Base-by-base conservation (phyloP, 53 echinoderm and acorn worm species). In the Echinarachnius parma region DNA sequence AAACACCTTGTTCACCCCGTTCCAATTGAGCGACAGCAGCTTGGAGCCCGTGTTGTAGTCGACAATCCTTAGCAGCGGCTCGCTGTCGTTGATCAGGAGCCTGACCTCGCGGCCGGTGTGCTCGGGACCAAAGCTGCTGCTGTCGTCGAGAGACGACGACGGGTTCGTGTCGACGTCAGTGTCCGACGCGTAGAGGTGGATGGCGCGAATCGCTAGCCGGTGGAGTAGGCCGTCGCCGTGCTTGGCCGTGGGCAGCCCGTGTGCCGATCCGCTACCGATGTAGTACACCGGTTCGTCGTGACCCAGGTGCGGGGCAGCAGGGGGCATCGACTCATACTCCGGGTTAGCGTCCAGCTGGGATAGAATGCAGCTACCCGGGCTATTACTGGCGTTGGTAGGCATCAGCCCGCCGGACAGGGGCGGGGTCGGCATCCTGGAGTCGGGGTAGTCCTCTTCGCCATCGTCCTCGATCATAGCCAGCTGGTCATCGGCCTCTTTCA, bases 81-180 rank as follows among this genome's bases (percentile, higher is more conserved):
- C 70, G 70, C 70, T 70, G 34, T 70, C 70, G 34, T 53, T 70
- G 70, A 70, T 70, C 21, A 70, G 34, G 25, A 70, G 70, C 9
- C 70, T 53, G 31, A 70, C 70, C 70, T 70, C 70, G 7, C 70
- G 53, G 7, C 70, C 70, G 9, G 70, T 70, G 23, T 70, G 70
- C 54, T 70, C 70, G 5, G 70, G 70, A 14, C 70, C 70, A 34
- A 70, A 70, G 16, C 70, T 70, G 34, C 70, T 54, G 37, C 70
- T 70, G 10, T 70, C 70, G 35, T 70, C 70, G 10, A 70, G 54
- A 4, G 34, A 34, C 70, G 70, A 70, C 34, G 70, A 70, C 55
- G 70, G 70, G 55, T 70, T 70, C 53, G 70, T 70, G 32, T 70
- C 70, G 55, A 70, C 70, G 27, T 70, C 70, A 15, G 70, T 70